Conservation (phyloP, 35 echinoderm and acorn worm genomes). For the Amphiura filiformis region DNA sequence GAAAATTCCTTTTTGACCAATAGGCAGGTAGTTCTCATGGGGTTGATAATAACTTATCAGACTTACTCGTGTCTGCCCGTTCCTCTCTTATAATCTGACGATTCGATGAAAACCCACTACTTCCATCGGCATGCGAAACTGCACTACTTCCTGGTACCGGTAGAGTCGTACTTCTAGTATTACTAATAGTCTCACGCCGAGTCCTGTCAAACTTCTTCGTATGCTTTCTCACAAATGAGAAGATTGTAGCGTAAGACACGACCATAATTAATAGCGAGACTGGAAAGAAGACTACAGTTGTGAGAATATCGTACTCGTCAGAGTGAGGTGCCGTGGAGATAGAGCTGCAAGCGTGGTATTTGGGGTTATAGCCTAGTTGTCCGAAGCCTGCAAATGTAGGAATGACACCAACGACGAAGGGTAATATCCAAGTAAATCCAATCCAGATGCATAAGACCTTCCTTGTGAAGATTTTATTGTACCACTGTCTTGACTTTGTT, state of each 20-base stretch:
- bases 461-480: slow-evolving; percentile 36
- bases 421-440: slow-evolving; percentile 33
- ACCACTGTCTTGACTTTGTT: slow-evolving; percentile 7
- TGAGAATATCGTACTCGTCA: neutral
- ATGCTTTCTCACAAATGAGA: neutral
- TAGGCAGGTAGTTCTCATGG: too few species aligned
- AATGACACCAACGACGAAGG: slow-evolving; percentile 24
- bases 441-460: slow-evolving; percentile 24
- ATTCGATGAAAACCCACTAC: too few species aligned
- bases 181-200: neutral
- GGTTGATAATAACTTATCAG: too few species aligned
- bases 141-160: too few species aligned
- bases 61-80: too few species aligned
- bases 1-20: too few species aligned
- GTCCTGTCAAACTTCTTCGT: neutral
- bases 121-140: too few species aligned
- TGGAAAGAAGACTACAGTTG: neutral
- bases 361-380: slow-evolving; percentile 31
- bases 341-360: slow-evolving; percentile 55
- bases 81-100: too few species aligned
- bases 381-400: slow-evolving; percentile 38
- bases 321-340: neutral
- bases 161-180: too few species aligned
- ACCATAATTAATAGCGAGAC: neutral
- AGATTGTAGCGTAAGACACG: neutral